Percentiles rank a stretch among this genome's conserved stretches.
Conservation (phyloP, 2,888 invertebrate genomes). For the Neoascia interrupta region DNA sequence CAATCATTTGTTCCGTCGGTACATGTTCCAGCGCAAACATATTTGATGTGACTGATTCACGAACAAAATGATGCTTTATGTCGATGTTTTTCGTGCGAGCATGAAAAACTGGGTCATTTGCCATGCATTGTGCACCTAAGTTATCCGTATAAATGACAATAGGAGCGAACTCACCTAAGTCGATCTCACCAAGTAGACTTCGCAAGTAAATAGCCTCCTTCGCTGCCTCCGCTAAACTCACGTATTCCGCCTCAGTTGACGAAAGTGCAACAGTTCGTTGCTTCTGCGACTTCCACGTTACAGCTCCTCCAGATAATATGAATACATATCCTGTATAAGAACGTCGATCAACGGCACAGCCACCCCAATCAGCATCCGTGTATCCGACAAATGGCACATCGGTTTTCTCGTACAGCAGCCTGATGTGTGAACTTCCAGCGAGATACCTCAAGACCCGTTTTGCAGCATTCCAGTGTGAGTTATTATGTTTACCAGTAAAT, state of each 20-base stretch:
- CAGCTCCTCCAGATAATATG: neutral
- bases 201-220: slow-evolving; percentile 1
- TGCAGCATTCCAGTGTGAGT: slow-evolving; percentile 14
- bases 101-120: slow-evolving; percentile 1
- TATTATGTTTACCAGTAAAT: neutral
- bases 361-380: slow-evolving; percentile 58
- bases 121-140: neutral
- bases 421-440: slow-evolving; percentile 19
- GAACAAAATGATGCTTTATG: neutral
- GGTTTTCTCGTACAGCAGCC: slow-evolving; percentile 11
- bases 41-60: neutral
- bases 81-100: slow-evolving; percentile 1
- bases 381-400: slow-evolving; percentile 37
- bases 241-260: too few species aligned
- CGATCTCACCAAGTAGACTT: neutral
- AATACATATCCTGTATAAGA: slow-evolving; percentile 46
- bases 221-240: too few species aligned
- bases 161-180: neutral
- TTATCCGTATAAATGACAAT: neutral
- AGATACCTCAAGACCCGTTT: slow-evolving; percentile 29
- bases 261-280: too few species aligned
- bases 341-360: slow-evolving; percentile 37
- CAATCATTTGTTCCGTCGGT: slow-evolving; percentile 2
- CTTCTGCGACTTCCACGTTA: slow-evolving; percentile 24
- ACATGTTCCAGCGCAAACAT: neutral